Conservation (phyloP, 2,888 invertebrate species). For the Pyrochroa serraticornis region DNA sequence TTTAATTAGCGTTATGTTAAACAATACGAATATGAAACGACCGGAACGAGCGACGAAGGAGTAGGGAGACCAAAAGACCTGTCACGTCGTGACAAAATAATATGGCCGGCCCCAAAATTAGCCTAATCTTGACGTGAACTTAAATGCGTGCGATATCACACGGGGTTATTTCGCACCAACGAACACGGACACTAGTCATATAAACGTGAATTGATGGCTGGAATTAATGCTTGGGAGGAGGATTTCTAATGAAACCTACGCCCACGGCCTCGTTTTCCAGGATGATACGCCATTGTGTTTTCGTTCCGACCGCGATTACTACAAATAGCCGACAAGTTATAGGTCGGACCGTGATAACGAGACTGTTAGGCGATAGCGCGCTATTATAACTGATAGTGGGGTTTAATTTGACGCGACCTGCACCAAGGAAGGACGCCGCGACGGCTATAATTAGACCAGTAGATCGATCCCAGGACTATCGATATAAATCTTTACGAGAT, state of each 20-base stretch:
- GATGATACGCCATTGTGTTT: slow-evolving; percentile 29
- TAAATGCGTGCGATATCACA: slow-evolving; percentile 49
- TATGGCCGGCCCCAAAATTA: slow-evolving; percentile 25
- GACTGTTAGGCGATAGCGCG: slow-evolving; percentile 17
- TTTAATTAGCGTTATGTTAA: slow-evolving; percentile 40
- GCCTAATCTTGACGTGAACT: slow-evolving; percentile 34
- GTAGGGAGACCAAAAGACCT: slow-evolving; percentile 13
- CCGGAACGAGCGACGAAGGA: slow-evolving; percentile 19
- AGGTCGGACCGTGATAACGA: slow-evolving; percentile 24
- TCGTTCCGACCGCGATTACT: slow-evolving; percentile 26
- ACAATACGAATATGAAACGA: slow-evolving; percentile 32
- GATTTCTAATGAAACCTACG: slow-evolving; percentile 39
- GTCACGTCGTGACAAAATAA: slow-evolving; percentile 21
- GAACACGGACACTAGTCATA: slow-evolving; percentile 48
- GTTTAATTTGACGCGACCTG: not conserved
- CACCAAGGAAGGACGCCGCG: too few species aligned
- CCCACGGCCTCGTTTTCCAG: slow-evolving; percentile 29
- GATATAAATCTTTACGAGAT: too few species aligned
- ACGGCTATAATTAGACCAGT: too few species aligned
- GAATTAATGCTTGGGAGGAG: slow-evolving; percentile 40
- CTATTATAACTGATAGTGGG: slow-evolving; percentile 16
- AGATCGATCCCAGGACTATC: too few species aligned
- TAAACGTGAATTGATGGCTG: slow-evolving; percentile 48
- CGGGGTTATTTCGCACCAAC: slow-evolving; percentile 44
- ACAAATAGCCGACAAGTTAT: slow-evolving; percentile 28